Evolutionary conservation across 2,888 invertebrate genomes (phyloP).

Genomic region (Cheilosia grossa): DNA sequence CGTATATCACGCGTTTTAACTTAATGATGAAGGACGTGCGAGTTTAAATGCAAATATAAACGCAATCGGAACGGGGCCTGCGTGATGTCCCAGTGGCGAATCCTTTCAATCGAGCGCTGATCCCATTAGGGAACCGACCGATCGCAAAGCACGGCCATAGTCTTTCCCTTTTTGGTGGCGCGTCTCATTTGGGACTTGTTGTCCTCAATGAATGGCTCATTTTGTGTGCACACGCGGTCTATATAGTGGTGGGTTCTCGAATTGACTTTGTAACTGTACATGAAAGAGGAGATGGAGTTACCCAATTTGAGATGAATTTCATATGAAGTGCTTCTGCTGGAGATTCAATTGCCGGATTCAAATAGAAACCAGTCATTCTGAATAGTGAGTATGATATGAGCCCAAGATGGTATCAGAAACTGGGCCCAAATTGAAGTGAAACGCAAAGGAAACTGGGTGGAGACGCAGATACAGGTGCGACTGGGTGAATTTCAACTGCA

Average conservation of each 20-base stretch:
- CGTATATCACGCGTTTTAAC: slow-evolving; percentile 62
- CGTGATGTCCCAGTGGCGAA: slow-evolving; percentile 60
- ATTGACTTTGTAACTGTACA: slow-evolving; percentile 39
- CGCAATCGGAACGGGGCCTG: slow-evolving; percentile 54
- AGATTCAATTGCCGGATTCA: slow-evolving; percentile 23
- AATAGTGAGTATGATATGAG: background rate
- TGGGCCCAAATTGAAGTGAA: too few species aligned
- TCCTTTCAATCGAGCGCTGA: slow-evolving; percentile 51
- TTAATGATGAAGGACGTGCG: slow-evolving; percentile 70
- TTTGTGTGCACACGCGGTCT: background rate
- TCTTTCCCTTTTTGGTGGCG: slow-evolving; percentile 16
- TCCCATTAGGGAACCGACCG: slow-evolving; percentile 46
- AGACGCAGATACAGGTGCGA: too few species aligned
- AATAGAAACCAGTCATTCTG: too few species aligned
- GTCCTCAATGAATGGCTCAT: slow-evolving; percentile 49
- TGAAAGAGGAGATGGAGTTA: slow-evolving; percentile 19
- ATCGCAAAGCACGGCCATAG: background rate
- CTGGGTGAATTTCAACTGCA: too few species aligned
- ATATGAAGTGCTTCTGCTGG: background rate
- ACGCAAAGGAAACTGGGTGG: too few species aligned
- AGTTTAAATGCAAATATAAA: slow-evolving; percentile 70
- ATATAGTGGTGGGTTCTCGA: slow-evolving; percentile 13
- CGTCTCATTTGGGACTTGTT: slow-evolving; percentile 11
- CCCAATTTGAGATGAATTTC: background rate
- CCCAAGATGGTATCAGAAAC: too few species aligned